These are phyloP conservation scores for Meandrina meandrites DNA, from an alignment of 92 coral and sea anemone species.

Conservation along the genomic window DNA sequence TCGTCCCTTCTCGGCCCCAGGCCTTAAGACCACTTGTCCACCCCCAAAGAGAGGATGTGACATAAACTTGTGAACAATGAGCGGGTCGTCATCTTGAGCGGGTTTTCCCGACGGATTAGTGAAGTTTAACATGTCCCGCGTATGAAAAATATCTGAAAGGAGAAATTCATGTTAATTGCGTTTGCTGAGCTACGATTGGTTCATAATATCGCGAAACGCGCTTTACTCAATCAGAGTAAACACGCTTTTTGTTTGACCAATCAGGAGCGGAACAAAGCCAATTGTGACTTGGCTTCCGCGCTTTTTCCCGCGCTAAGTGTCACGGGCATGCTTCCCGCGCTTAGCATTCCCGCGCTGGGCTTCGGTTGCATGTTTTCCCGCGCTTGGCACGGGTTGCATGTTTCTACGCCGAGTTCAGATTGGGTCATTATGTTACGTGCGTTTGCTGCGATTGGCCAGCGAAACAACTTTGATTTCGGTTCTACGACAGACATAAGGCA, in stretches of 20 bases:
- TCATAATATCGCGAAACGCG: not conserved
- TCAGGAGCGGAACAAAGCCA: not conserved
- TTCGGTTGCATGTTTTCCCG: not conserved
- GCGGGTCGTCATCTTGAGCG: slow-evolving; percentile 64
- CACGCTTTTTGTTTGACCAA: not conserved
- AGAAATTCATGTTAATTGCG: not conserved
- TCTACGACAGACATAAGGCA: too few species aligned
- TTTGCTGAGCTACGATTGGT: not conserved
- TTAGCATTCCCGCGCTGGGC: not conserved
- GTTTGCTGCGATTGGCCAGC: not conserved
- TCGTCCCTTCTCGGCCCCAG: slow-evolving; percentile 88
- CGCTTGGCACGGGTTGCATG: not conserved
- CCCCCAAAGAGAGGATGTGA: slow-evolving; percentile 83
- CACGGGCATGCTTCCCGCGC: not conserved
- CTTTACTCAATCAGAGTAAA: not conserved
- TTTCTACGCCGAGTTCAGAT: not conserved
- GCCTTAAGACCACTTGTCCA: slow-evolving; percentile 81
- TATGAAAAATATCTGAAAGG: slow-evolving; percentile 56
- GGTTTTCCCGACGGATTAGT: slow-evolving; percentile 55
- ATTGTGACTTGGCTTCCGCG: too few species aligned
- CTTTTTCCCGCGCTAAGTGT: not conserved
- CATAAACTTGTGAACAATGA: slow-evolving; percentile 83
- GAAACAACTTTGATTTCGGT: not conserved
- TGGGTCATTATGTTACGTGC: too few species aligned
- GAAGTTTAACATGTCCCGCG: slow-evolving; percentile 77